Percentiles rank a stretch among this genome's conserved stretches.
Conservation (phyloP, 2,888 invertebrate species). For the Drosophila mimica region DNA sequence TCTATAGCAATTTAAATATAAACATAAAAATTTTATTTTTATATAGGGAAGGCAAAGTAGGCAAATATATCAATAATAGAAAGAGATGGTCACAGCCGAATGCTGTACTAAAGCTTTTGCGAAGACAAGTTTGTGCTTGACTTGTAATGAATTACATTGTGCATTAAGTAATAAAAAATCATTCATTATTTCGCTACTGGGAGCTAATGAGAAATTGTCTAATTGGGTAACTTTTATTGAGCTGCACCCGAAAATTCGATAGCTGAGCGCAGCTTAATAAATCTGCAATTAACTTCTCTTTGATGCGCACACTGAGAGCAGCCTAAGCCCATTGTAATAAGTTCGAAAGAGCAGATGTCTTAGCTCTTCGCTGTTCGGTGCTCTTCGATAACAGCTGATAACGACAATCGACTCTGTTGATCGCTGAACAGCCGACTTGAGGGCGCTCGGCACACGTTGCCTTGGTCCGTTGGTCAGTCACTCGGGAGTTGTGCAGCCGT, state of each 20-base stretch:
- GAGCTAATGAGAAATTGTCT: background rate
- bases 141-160: background rate
- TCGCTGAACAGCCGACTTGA: slow-evolving; percentile 27
- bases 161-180: background rate
- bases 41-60: no score
- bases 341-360: background rate
- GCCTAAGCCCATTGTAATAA: background rate
- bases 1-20: no score
- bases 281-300: background rate
- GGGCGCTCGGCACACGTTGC: slow-evolving; percentile 17
- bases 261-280: slow-evolving; percentile 4
- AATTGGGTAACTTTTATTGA: background rate
- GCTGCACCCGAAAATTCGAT: background rate
- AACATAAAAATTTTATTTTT: no score
- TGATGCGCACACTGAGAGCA: slow-evolving; percentile 1
- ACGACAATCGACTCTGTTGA: slow-evolving; percentile 41
- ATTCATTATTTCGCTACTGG: background rate
- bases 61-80: no score
- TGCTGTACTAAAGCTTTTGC: no score
- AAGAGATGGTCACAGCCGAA: no score
- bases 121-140: background rate
- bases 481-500: slow-evolving; percentile 70
- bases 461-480: slow-evolving; percentile 64
- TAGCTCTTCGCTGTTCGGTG: background rate
- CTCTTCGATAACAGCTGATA: slow-evolving; percentile 49